These are phyloP conservation scores for Amphiura filiformis DNA, from an alignment of 35 echinoderm and acorn worm genomes.

Conservation along the genomic window DNA sequence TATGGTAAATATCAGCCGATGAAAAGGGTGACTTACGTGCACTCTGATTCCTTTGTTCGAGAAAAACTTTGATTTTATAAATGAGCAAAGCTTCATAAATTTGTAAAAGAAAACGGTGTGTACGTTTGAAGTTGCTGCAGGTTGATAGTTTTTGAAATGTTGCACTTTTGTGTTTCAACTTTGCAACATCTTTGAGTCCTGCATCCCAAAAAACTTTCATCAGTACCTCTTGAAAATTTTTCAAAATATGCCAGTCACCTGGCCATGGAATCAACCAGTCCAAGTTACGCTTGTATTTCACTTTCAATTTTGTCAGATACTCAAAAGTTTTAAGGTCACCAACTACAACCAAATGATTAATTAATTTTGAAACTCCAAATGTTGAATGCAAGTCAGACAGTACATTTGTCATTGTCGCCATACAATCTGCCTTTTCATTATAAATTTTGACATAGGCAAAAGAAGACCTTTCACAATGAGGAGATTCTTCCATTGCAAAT, in stretches of 20 bases:
- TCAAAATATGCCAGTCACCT: constrained; percentile 85
- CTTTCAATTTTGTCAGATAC: constrained; percentile 51
- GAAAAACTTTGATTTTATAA: constrained; percentile 3
- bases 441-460: constrained; percentile 22
- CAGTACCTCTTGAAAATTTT: constrained; percentile 60
- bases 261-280: constrained; percentile 73
- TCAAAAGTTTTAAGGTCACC: constrained; percentile 78
- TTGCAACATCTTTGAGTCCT: constrained; percentile 54
- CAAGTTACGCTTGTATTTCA: constrained; percentile 49
- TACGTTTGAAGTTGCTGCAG: constrained; percentile 50
- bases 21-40: background rate
- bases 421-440: constrained; percentile 28
- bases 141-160: constrained; percentile 26
- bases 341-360: constrained; percentile 58
- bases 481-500: background rate
- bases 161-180: constrained; percentile 23
- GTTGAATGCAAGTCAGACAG: constrained; percentile 14
- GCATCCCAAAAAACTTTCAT: constrained; percentile 76
- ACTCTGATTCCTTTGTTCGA: background rate
- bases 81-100: constrained; percentile 40
- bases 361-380: constrained; percentile 34
- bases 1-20: background rate
- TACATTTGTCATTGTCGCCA: constrained; percentile 12
- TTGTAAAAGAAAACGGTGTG: constrained; percentile 51
- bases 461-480: constrained; percentile 11